A percentile compares a stretch with the other conserved stretches of the same genome.
phyloP scores from a whole-genome alignment of 2,113 vertebrate species.

The Raja brachyura region DNA sequence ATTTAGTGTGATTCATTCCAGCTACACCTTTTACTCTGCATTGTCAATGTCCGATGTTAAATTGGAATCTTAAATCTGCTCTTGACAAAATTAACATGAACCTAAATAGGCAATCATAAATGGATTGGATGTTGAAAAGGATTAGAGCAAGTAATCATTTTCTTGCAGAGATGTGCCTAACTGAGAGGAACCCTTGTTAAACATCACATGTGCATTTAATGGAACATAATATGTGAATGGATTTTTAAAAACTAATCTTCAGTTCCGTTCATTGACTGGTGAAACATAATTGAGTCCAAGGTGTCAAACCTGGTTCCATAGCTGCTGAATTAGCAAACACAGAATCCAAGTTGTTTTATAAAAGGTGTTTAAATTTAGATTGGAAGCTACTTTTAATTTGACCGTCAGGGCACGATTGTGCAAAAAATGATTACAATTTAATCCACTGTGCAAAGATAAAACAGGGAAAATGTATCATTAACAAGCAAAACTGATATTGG shows the following conservation, averaged over 20 bases:
- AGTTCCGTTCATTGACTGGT: not conserved
- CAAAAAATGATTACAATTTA: not conserved
- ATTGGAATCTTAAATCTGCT: not conserved
- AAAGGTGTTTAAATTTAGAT: not conserved
- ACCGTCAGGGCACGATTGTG: not conserved
- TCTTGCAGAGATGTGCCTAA: not conserved
- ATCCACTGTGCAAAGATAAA: not conserved
- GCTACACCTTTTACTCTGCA: not conserved
- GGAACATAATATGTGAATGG: not conserved
- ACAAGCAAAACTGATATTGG: not conserved
- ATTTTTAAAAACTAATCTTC: not conserved
- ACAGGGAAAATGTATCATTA: not conserved
- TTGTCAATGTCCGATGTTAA: not conserved
- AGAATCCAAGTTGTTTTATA: not conserved
- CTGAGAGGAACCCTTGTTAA: not conserved
- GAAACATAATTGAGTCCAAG: slow-evolving; percentile 16
- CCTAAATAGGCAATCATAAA: slow-evolving; percentile 13
- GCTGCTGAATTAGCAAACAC: not conserved
- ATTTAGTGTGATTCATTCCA: not conserved
- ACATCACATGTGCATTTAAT: not conserved
- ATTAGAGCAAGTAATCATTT: not conserved
- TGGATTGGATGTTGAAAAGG: not conserved
- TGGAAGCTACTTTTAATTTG: not conserved
- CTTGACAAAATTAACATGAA: not conserved
- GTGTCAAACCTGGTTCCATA: not conserved